Evolutionary conservation across 2,113 vertebrate species (phyloP), one percentile per base, ranked within the genome.

Genomic region (Tricholaema leucomelas): DNA sequence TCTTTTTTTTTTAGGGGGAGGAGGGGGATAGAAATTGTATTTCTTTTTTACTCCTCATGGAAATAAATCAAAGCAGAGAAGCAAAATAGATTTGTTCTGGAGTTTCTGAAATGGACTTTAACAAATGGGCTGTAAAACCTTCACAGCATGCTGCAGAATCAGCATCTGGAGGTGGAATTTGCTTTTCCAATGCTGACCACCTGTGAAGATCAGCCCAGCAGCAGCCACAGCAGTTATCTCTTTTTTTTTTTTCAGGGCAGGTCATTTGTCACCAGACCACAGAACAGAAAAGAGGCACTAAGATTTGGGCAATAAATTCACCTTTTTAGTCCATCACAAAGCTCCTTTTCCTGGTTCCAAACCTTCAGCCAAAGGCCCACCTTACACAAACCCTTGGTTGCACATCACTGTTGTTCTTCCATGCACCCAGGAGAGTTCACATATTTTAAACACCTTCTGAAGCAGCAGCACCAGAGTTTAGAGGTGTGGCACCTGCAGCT

Each of bases 361-460:
- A 2, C 30, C 1, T 7, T 2, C 44, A 15, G 50, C 28, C 40
- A 2, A 14, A 19, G 36, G 10, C 18, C 9, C 31, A 4, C 5
- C 59, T 15, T 12, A 54, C 36, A 12, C 0, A 4, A 31, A 7
- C 8, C 1, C 12, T 33, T 15, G 2, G 0, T 2, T 46, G 44
- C 20, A 2, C 1, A 1, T 36, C 2, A 4, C 9, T 16, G 8
- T 4, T 2, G 60, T 10, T 55, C 38, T 12, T 15, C 27, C 20
- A 35, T 6, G 35, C 36, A 6, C 24, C 16, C 2, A 0, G 10
- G 21, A 18, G 16, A 19, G 24, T 63, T 48, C 31, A 3, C 9
- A 5, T 33, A 3, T 12, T 50, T 54, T 12, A 58, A 27, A 4
- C 10, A 3, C 11, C 42, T 31, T 17, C 14, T 42, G 28, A 33